These are phyloP conservation scores for Picus viridis DNA, from an alignment of 2,797 vertebrate genomes.

Conservation along the genomic window DNA sequence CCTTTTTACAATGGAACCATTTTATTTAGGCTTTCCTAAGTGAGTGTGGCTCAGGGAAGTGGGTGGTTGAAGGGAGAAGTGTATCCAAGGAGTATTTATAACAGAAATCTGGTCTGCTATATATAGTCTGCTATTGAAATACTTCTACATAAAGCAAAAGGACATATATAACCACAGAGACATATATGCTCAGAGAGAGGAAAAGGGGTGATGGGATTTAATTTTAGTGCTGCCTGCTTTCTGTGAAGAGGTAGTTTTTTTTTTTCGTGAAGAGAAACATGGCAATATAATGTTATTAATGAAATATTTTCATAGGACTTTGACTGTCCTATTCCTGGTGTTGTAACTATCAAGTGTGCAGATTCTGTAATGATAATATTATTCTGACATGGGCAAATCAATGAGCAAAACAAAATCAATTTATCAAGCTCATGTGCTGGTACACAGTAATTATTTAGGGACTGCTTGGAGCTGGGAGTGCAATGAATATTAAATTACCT, in stretches of 20 bases:
- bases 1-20: neutral
- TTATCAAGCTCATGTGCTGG: slow-evolving; percentile 43
- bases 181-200: neutral
- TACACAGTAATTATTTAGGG: slow-evolving; percentile 40
- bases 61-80: neutral
- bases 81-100: neutral
- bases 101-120: neutral
- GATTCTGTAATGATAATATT: slow-evolving; percentile 52
- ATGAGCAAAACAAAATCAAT: slow-evolving; percentile 58
- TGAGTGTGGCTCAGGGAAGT: neutral
- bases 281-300: slow-evolving; percentile 10
- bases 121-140: neutral
- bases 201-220: neutral
- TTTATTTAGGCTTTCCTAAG: neutral
- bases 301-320: slow-evolving; percentile 37
- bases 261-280: neutral
- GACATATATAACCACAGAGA: neutral
- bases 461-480: neutral
- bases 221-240: slow-evolving; percentile 31
- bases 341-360: slow-evolving; percentile 37
- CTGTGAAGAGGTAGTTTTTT: neutral
- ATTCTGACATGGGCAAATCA: slow-evolving; percentile 42
- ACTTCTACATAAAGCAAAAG: neutral
- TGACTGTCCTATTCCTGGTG: neutral
- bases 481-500: slow-evolving; percentile 23